Evolutionary conservation across 1,140 invertebrate genomes (phyloP).

Genomic region (Ceratosolen fusciceps): DNA sequence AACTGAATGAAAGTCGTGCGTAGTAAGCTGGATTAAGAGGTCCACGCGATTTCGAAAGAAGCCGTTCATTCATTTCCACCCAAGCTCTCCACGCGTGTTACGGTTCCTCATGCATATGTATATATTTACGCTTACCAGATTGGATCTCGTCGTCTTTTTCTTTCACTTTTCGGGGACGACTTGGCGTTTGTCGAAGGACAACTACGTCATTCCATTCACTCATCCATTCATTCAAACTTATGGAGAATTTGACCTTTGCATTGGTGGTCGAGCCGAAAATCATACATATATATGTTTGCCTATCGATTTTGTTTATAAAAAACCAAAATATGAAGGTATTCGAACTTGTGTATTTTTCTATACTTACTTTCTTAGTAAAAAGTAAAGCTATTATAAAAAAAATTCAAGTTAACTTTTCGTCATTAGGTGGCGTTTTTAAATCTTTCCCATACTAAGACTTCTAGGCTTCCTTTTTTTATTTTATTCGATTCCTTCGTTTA

Average conservation of each 20-base stretch:
- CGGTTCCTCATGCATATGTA: not conserved
- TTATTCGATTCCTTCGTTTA: not conserved
- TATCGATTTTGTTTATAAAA: too few relatives aligned
- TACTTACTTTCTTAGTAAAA: too few relatives aligned
- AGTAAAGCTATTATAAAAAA: too few relatives aligned
- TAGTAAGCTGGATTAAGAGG: constrained; percentile 33
- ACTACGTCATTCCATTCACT: not conserved
- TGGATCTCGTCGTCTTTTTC: not conserved
- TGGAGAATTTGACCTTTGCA: constrained; percentile 29
- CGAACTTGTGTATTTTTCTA: too few relatives aligned
- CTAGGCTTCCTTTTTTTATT: not conserved
- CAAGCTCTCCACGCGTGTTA: not conserved
- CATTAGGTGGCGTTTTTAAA: not conserved
- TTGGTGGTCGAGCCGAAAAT: not conserved
- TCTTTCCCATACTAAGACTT: not conserved
- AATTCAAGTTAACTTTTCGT: not conserved
- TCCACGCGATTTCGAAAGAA: constrained; percentile 32
- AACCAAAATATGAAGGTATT: too few relatives aligned
- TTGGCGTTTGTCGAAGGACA: not conserved
- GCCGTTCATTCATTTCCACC: constrained; percentile 33
- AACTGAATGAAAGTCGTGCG: constrained; percentile 47
- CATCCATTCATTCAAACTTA: constrained; percentile 5
- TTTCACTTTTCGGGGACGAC: constrained; percentile 3
- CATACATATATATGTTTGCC: not conserved
- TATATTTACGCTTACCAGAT: not conserved